Evolutionary conservation across 2,888 invertebrate genomes (phyloP).

Genomic region (Podotricha telesiphe): DNA sequence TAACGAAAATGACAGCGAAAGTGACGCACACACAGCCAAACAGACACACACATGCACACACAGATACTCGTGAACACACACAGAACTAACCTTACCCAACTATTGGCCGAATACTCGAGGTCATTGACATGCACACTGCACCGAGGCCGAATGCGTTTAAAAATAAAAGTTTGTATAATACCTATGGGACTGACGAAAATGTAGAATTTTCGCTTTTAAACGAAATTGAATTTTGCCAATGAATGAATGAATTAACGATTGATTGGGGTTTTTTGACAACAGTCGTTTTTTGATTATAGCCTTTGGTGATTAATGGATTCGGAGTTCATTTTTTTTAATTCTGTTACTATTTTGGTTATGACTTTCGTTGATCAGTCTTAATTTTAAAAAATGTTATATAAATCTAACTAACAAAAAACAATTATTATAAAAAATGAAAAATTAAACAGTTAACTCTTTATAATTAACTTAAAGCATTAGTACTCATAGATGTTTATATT

Average conservation of each 20-base stretch:
- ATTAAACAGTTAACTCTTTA: no score
- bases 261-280: neutral
- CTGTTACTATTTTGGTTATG: no score
- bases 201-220: slow-evolving; percentile 40
- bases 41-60: slow-evolving; percentile 45
- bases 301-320: neutral
- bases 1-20: slow-evolving; percentile 59
- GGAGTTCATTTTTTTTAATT: neutral
- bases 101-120: slow-evolving; percentile 74
- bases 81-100: slow-evolving; percentile 79
- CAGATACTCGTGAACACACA: slow-evolving; percentile 51
- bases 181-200: slow-evolving; percentile 53
- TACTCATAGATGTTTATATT: neutral
- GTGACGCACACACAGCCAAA: slow-evolving; percentile 56
- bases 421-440: no score
- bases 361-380: no score
- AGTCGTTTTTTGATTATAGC: neutral
- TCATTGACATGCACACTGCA: slow-evolving; percentile 62
- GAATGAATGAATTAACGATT: slow-evolving; percentile 1
- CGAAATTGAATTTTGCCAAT: slow-evolving; percentile 40
- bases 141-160: slow-evolving; percentile 72
- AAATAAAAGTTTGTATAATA: slow-evolving; percentile 56
- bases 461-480: neutral
- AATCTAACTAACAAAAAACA: no score
- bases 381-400: no score